Evolutionary conservation across 2,888 invertebrate species (phyloP).

Genomic region (Lasioglossum villosulum): DNA sequence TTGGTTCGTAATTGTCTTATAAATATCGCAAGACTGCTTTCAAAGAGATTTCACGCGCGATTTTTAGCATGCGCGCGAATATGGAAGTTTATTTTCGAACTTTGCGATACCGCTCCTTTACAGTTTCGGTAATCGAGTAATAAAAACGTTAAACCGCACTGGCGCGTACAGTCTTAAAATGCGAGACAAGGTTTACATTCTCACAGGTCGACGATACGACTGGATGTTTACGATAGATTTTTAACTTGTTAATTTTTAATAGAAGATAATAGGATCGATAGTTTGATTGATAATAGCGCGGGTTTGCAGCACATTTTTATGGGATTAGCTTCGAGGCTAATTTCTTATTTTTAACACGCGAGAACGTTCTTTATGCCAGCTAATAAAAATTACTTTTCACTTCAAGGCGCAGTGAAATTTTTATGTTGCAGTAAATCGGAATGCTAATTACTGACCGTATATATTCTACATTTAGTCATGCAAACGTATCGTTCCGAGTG

Average conservation of each 20-base stretch:
- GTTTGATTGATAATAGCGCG: background rate
- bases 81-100: background rate
- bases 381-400: conserved; percentile 1
- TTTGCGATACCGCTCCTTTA: background rate
- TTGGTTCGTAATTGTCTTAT: background rate
- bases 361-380: background rate
- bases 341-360: background rate
- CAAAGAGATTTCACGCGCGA: background rate
- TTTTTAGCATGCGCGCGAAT: background rate
- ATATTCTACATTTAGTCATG: background rate
- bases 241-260: background rate
- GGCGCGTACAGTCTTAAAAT: background rate
- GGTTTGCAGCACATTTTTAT: background rate
- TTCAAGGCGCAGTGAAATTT: background rate
- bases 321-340: background rate
- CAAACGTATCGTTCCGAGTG: conserved; percentile 8
- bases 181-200: background rate
- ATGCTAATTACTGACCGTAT: background rate
- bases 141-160: background rate
- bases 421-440: background rate
- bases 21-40: background rate
- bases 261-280: background rate
- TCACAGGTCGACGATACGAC: background rate
- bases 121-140: background rate
- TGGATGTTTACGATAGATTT: background rate